Evolutionary conservation across 2,113 vertebrate species (phyloP).

Genomic region (Aramus guarauna): DNA sequence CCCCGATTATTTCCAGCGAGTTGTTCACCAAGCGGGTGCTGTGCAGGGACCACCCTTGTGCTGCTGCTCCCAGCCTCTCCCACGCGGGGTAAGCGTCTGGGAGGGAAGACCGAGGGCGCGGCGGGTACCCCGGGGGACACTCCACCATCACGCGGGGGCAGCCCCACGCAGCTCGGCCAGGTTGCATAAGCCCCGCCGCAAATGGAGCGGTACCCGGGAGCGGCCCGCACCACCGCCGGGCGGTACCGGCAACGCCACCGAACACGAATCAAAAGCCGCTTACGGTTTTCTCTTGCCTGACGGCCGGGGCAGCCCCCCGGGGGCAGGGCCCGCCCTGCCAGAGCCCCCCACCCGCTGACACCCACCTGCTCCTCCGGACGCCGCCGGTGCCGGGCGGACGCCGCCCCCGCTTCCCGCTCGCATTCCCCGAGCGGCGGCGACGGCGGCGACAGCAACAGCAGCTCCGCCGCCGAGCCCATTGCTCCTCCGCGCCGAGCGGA

Average conservation of each 20-base stretch:
- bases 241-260: not conserved
- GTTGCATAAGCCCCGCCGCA: constrained; percentile 37
- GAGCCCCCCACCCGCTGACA: not conserved
- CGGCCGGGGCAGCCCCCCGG: not conserved
- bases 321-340: not conserved
- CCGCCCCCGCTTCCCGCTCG: not conserved
- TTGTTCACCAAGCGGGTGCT: not conserved
- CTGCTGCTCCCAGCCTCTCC: not conserved
- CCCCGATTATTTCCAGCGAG: not conserved
- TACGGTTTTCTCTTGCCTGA: not conserved
- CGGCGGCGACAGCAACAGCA: not conserved
- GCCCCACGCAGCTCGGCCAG: not conserved
- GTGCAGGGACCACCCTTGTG: fast-evolving
- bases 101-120: not conserved
- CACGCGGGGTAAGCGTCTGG: not conserved
- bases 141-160: not conserved
- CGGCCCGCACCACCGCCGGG: not conserved
- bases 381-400: not conserved
- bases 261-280: not conserved
- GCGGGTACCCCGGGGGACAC: not conserved
- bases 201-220: not conserved
- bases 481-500: not conserved
- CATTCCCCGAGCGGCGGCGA: not conserved
- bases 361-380: constrained; percentile 5
- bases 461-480: constrained; percentile 61